A percentile compares a stretch with the other conserved stretches of the same genome.
Conservation (phyloP, 2,888 invertebrate genomes). For the Cerastoderma edule region DNA sequence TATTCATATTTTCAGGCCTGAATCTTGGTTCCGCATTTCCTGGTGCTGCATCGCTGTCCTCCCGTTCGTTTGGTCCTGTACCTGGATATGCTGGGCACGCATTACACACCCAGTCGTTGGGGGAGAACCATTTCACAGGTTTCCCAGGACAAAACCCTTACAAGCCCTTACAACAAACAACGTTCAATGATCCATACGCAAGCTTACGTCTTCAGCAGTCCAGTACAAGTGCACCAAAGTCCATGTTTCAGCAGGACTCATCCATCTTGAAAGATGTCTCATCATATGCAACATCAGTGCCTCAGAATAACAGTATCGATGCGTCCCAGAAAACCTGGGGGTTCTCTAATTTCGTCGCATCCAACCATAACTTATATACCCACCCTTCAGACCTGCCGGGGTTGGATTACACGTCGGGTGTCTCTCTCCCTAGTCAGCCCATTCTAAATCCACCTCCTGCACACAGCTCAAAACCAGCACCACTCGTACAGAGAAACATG, state of each 20-base stretch:
- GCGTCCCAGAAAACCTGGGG: conserved; percentile 65
- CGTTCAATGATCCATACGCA: conserved; percentile 61
- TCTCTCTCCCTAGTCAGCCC: conserved; percentile 51
- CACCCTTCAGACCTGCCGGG: conserved; percentile 46
- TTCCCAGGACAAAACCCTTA: conserved; percentile 67
- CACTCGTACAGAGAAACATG: conserved; percentile 68
- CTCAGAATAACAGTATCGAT: conserved; percentile 30
- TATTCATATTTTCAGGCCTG: conserved; percentile 57
- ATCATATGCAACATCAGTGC: conserved; percentile 20
- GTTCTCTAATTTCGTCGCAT: conserved; percentile 66
- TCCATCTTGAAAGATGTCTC: conserved; percentile 28
- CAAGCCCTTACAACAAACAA: conserved; percentile 70
- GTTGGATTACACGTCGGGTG: conserved; percentile 36
- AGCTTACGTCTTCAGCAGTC: conserved; percentile 43
- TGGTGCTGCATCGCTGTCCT: conserved; percentile 40
- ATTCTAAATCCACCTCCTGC: conserved; percentile 76
- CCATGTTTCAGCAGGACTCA: conserved; percentile 51
- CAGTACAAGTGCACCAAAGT: conserved; percentile 39
- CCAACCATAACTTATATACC: conserved; percentile 58
- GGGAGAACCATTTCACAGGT: conserved; percentile 66
- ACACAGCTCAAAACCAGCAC: conserved; percentile 72
- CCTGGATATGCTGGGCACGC: conserved; percentile 68
- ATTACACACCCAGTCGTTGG: conserved; percentile 64
- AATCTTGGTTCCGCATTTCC: conserved; percentile 60
- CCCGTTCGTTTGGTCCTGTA: conserved; percentile 66